A percentile compares a stretch with the other conserved stretches of the same genome.
Evolutionary conservation across 2,113 vertebrate genomes (phyloP).

Genomic region (Merops nubicus): DNA sequence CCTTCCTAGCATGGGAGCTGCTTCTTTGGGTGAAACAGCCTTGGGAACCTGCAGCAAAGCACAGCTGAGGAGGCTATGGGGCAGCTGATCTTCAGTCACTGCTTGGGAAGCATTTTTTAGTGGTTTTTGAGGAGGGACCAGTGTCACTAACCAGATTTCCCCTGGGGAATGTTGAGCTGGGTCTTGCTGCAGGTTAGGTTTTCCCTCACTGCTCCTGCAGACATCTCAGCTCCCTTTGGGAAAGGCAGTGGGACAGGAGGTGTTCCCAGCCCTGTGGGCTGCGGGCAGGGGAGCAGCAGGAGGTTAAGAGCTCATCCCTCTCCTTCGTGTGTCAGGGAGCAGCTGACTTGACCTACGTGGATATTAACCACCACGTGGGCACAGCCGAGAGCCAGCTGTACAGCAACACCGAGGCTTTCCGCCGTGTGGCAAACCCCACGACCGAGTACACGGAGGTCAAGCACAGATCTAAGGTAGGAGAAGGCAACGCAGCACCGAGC

Average conservation of each 20-base stretch:
- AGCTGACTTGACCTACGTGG: not conserved
- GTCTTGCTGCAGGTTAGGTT: not conserved
- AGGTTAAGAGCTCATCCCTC: not conserved
- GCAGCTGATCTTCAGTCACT: not conserved
- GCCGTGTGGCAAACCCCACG: accelerated
- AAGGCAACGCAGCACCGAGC: accelerated
- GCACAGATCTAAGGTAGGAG: not conserved
- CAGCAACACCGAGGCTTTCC: not conserved
- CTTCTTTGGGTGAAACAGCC: not conserved
- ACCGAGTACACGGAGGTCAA: not conserved
- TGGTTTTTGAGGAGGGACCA: not conserved
- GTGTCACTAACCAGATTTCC: not conserved
- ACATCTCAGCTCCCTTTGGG: not conserved
- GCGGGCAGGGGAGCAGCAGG: not conserved
- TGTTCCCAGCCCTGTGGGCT: not conserved
- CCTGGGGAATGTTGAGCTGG: not conserved
- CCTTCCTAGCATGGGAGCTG: not conserved
- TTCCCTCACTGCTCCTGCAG: not conserved
- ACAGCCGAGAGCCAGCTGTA: not conserved
- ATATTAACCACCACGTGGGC: accelerated
- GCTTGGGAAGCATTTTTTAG: not conserved
- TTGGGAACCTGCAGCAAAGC: not conserved
- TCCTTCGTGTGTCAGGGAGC: not conserved
- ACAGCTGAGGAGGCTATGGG: not conserved
- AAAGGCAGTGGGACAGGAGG: not conserved